Base-by-base conservation (phyloP, 2,113 vertebrate genomes). In the Equus przewalskii region DNA sequence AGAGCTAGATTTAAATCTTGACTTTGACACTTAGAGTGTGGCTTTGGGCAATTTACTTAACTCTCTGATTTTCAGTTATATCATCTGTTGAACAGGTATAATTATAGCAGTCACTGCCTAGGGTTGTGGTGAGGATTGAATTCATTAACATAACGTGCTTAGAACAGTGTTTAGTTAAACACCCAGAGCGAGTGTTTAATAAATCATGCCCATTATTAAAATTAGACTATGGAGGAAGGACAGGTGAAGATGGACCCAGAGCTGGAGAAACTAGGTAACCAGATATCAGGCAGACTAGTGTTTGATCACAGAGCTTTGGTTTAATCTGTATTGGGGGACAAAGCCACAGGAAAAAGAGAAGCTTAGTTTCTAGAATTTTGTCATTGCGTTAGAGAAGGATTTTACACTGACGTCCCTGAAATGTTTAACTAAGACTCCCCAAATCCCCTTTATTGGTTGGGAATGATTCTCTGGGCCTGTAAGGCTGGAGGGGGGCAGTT, bases 301-400 rank as follows among this genome's bases (percentile, higher is more conserved):
- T 75, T 83, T 65, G 15, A 60, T 80, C 44, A 87, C 28, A 97
- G 44, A 80, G 30, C 9, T 58, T 92, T 44, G 30, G n/a, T 69
- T 93, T 67, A 60, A 89, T 93, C 26, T 89, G 16, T 15, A 28
- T 46, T 64, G 22, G 21, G 64, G 62, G 19, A 5, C 3, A 62
- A 58, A 56, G 58, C 30, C 65, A 30, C 44, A 65, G 46, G 64
- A 14, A 70, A 73, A 46, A 18, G 15, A 67, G 21, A 24, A 56
- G 70, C 54, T 97, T 46, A 56, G 22, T 76, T 95, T 64, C 60
- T 70, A 88, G 64, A 95, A 44, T 60, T 82, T 83, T 24, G 16
- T 46, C 54, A 72, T 62, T 92, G 36, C 13, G 46, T 70, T 30
- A 5, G 7, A 92, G 51, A 19, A 54, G 12, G 33, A 62, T 85